Conservation (phyloP, 2,797 vertebrate species). For the Sebastes itinus region DNA sequence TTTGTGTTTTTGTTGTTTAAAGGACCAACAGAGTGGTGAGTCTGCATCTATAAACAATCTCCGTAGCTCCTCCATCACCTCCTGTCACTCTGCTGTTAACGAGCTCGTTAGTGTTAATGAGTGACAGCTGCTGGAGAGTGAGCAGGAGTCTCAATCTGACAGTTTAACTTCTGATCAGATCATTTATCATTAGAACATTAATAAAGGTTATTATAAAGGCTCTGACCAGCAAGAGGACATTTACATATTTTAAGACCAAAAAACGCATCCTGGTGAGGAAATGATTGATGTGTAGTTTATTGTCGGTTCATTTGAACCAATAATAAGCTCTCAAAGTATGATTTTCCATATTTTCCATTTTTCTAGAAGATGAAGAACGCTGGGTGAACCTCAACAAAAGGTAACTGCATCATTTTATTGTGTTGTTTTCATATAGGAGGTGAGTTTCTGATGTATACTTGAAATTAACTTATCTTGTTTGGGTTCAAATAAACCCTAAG, state of each 20-base stretch:
- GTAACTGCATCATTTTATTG: too few species aligned
- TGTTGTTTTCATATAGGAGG: too few species aligned
- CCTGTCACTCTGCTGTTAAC: background rate
- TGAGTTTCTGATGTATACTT: background rate
- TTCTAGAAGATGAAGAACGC: too few species aligned
- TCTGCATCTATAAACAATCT: background rate
- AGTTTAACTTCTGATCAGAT: background rate
- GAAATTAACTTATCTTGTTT: background rate
- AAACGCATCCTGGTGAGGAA: background rate
- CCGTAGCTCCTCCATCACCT: background rate
- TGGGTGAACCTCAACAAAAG: too few species aligned
- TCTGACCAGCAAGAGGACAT: background rate
- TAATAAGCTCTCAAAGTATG: background rate
- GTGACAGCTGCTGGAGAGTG: background rate
- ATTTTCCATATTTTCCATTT: too few species aligned
- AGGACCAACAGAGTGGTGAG: background rate
- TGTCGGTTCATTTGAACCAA: background rate
- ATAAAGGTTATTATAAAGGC: background rate
- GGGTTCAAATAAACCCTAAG: too few species aligned
- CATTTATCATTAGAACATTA: background rate
- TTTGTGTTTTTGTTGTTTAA: background rate
- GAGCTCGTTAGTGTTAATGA: background rate
- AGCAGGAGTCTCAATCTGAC: background rate
- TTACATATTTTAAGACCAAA: background rate
- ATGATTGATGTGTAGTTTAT: background rate